Percentiles rank a stretch among this genome's conserved stretches.
Evolutionary conservation across 2,888 invertebrate genomes (phyloP).

Genomic region (Apotomis turbidana): DNA sequence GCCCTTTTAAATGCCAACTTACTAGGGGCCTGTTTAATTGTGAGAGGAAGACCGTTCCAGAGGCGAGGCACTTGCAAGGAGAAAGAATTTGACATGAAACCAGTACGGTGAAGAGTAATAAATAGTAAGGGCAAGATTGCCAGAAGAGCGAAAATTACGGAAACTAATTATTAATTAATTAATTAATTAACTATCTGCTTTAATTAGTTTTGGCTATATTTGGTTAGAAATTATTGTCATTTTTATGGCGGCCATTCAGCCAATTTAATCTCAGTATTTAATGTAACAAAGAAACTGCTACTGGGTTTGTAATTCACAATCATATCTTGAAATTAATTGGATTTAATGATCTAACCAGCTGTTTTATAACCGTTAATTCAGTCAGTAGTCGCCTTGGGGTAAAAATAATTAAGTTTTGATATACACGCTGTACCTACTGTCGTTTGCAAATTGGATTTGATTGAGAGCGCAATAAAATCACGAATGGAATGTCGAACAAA

Average conservation of each 20-base stretch:
- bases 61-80: too few relatives aligned
- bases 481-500: not conserved
- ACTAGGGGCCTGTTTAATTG: too few relatives aligned
- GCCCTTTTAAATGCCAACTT: too few relatives aligned
- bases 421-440: slow-evolving; percentile 7
- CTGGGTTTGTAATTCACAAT: slow-evolving; percentile 2
- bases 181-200: not conserved
- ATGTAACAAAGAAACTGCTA: slow-evolving; percentile 2
- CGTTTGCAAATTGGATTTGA: slow-evolving; percentile 28
- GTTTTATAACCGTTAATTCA: not conserved
- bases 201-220: not conserved
- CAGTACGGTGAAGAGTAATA: too few relatives aligned
- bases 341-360: not conserved
- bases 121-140: too few relatives aligned
- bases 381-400: not conserved
- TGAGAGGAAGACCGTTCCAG: too few relatives aligned
- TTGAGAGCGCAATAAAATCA: slow-evolving; percentile 20
- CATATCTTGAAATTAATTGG: slow-evolving; percentile 6
- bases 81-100: too few relatives aligned
- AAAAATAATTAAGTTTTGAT: slow-evolving; percentile 19
- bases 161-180: too few relatives aligned
- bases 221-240: not conserved
- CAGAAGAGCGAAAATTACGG: too few relatives aligned
- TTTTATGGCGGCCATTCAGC: not conserved
- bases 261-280: not conserved